phyloP scores from a whole-genome alignment of 2,797 vertebrate species.

The Rhinoraja longicauda region DNA sequence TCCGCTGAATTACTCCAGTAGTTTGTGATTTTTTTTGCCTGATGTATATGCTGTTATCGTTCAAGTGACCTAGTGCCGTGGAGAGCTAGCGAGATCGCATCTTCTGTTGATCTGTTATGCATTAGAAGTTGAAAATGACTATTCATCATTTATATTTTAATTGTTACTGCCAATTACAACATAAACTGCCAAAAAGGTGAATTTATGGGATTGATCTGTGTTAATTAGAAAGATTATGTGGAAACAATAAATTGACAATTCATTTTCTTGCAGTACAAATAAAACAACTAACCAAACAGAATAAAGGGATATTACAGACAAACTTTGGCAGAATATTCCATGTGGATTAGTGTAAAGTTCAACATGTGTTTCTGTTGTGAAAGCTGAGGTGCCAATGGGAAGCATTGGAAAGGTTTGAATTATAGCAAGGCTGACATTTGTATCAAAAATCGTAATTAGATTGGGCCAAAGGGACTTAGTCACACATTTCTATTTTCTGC shows the following conservation, averaged over 20 bases:
- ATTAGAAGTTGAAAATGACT: not conserved
- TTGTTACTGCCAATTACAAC: not conserved
- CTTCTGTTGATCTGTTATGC: not conserved
- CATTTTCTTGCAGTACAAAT: not conserved
- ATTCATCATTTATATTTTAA: not conserved
- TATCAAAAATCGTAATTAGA: not conserved
- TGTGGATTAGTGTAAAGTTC: constrained; percentile 7
- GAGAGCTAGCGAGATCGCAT: too few species aligned
- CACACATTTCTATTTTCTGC: not conserved
- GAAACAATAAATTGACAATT: not conserved
- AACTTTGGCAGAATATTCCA: constrained; percentile 1
- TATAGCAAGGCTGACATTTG: not conserved
- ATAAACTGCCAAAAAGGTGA: not conserved
- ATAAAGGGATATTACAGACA: not conserved
- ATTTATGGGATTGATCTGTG: not conserved
- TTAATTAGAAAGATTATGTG: not conserved
- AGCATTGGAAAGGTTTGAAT: not conserved
- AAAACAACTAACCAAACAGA: not conserved
- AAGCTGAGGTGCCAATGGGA: not conserved
- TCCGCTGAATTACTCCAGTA: too few species aligned
- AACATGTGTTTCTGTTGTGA: not conserved
- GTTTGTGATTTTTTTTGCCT: too few species aligned
- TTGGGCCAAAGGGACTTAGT: not conserved
- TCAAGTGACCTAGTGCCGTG: too few species aligned
- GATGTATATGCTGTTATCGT: too few species aligned